Percentiles rank a stretch among this genome's conserved stretches.
Evolutionary conservation across 2,888 invertebrate species (phyloP).

Genomic region (Drosophila birchii): DNA sequence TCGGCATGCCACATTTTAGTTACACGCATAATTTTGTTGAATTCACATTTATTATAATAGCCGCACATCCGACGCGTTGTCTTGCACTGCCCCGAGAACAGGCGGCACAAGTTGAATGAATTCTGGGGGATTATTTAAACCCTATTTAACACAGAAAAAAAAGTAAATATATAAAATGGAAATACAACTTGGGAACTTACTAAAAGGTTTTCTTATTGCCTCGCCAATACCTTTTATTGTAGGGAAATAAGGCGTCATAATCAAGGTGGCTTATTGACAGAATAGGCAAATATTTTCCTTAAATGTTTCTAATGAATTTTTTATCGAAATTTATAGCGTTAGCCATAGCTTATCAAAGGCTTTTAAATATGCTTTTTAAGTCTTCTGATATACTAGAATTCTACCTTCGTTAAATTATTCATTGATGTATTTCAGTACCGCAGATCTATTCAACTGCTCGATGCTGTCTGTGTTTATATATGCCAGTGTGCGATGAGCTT

Average conservation of each 20-base stretch:
- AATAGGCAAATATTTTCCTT: not conserved
- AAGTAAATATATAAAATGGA: not conserved
- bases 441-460: constrained; percentile 4
- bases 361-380: not conserved
- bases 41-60: constrained; percentile 78
- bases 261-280: not conserved
- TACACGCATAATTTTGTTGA: constrained; percentile 77
- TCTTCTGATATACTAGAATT: not conserved
- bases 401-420: not conserved
- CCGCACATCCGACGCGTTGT: constrained; percentile 59
- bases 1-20: constrained; percentile 63
- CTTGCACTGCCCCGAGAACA: constrained; percentile 47
- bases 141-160: not conserved
- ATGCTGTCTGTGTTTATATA: constrained; percentile 1
- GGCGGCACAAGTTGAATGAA: constrained; percentile 44
- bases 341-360: too few relatives aligned
- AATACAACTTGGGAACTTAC: not conserved
- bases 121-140: constrained; percentile 7
- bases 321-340: not conserved
- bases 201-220: constrained; percentile 12
- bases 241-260: constrained; percentile 1
- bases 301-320: not conserved
- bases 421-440: not conserved
- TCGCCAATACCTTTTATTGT: constrained; percentile 1
- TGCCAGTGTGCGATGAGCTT: constrained; percentile 36